These are phyloP conservation scores for Branchinecta lynchi DNA, from an alignment of 1,140 invertebrate species.

Conservation along the genomic window DNA sequence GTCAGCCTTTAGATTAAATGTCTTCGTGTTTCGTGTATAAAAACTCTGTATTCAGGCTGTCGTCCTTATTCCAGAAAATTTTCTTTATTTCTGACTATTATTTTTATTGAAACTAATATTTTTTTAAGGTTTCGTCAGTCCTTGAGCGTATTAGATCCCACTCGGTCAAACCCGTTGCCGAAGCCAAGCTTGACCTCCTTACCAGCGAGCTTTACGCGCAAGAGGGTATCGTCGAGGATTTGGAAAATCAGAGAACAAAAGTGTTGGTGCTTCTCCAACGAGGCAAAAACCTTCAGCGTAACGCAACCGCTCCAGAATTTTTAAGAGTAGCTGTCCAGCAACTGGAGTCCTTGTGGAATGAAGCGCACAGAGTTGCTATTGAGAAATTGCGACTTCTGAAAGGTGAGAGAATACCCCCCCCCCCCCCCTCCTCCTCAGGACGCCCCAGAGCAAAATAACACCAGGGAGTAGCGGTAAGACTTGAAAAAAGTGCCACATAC, in stretches of 20 bases:
- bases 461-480: no score
- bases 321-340: slow-evolving; percentile 62
- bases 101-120: background rate
- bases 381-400: slow-evolving; percentile 66
- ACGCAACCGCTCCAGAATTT: slow-evolving; percentile 68
- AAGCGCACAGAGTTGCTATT: slow-evolving; percentile 64
- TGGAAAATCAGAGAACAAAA: slow-evolving; percentile 67
- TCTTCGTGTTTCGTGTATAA: no score
- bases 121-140: background rate
- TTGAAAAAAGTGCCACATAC: no score
- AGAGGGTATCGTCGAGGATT: slow-evolving; percentile 56
- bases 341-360: slow-evolving; percentile 71
- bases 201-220: slow-evolving; percentile 45
- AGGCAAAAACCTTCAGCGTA: slow-evolving; percentile 71
- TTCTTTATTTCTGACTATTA: no score
- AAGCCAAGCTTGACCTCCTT: slow-evolving; percentile 14
- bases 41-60: no score
- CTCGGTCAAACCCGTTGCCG: background rate
- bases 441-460: no score
- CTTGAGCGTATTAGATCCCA: background rate
- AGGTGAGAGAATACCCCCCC: no score
- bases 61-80: no score
- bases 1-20: no score
- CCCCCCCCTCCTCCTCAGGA: no score
- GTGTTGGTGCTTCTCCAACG: slow-evolving; percentile 78